Conservation (phyloP, 2,888 invertebrate species). For the Drosophila planitibia region DNA sequence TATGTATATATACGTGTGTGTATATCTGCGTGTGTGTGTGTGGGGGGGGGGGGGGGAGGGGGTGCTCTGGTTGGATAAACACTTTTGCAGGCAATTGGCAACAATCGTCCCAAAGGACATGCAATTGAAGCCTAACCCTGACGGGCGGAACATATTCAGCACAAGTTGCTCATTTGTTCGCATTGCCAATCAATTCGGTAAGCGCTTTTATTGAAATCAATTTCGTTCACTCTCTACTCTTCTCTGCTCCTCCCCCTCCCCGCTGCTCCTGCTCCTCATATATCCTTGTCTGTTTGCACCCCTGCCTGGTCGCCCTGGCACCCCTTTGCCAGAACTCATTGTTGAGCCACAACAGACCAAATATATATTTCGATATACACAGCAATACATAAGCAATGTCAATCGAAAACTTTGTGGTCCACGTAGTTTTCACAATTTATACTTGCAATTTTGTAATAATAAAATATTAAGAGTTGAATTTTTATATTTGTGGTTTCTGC, state of each 20-base stretch:
- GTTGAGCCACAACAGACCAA: background rate
- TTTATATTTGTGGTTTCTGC: background rate
- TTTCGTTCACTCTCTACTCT: slow-evolving; percentile 20
- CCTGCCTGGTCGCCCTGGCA: too few relatives aligned
- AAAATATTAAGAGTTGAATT: background rate
- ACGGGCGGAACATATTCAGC: slow-evolving; percentile 18
- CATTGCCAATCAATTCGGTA: slow-evolving; percentile 47
- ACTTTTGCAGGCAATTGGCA: slow-evolving; percentile 51
- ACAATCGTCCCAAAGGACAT: slow-evolving; percentile 40
- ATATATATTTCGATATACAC: background rate
- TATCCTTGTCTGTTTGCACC: too few relatives aligned
- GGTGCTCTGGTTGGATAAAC: slow-evolving; percentile 30
- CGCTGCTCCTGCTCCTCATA: background rate
- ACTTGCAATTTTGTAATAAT: too few relatives aligned
- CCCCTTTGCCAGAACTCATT: background rate
- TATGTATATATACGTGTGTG: background rate
- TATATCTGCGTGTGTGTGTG: background rate
- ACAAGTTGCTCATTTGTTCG: slow-evolving; percentile 43
- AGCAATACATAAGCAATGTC: background rate
- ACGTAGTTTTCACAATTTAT: background rate
- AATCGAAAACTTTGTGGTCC: background rate
- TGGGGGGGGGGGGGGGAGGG: fast-evolving
- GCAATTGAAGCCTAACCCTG: slow-evolving; percentile 48
- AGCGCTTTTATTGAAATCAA: slow-evolving; percentile 54
- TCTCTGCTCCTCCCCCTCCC: background rate